A percentile compares a stretch with the other conserved stretches of the same genome.
phyloP scores from a whole-genome alignment of 2,797 vertebrate species.

The Gambusia yucatana region DNA sequence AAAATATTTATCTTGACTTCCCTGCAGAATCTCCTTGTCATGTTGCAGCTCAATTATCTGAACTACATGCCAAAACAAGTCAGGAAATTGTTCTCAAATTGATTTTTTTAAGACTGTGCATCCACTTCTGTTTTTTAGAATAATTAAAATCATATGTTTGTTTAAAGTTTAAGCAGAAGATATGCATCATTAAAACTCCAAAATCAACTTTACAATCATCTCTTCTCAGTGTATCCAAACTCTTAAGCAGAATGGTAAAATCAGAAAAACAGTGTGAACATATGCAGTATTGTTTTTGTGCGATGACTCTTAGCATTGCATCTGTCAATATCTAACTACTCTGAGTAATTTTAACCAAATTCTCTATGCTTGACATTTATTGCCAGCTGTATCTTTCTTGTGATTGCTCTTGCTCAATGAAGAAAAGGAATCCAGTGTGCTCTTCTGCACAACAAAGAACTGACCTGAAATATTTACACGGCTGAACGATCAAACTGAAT shows the following conservation, averaged over 20 bases:
- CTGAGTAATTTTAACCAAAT: slow-evolving; percentile 65
- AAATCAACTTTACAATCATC: not conserved
- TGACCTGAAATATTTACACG: slow-evolving; percentile 72
- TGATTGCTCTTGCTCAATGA: slow-evolving; percentile 54
- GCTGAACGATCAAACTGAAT: slow-evolving; percentile 72
- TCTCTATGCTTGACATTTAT: slow-evolving; percentile 62
- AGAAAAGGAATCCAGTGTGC: slow-evolving; percentile 65
- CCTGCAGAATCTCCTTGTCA: not conserved
- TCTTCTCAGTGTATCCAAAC: not conserved
- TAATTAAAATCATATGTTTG: not conserved
- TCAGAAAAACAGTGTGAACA: not conserved
- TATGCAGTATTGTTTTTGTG: not conserved
- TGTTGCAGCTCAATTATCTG: not conserved
- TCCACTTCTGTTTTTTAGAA: not conserved
- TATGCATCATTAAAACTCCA: not conserved
- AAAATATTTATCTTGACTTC: not conserved
- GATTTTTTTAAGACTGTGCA: not conserved
- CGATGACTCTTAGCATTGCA: slow-evolving; percentile 30
- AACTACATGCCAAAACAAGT: not conserved
- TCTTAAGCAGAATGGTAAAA: not conserved
- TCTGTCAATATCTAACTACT: slow-evolving; percentile 60
- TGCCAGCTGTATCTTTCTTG: slow-evolving; percentile 34
- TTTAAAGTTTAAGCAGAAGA: not conserved
- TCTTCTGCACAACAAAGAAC: slow-evolving; percentile 65
- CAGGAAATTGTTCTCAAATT: not conserved